Conservation (phyloP, 2,888 invertebrate genomes). For the Andrena hattorfiana region DNA sequence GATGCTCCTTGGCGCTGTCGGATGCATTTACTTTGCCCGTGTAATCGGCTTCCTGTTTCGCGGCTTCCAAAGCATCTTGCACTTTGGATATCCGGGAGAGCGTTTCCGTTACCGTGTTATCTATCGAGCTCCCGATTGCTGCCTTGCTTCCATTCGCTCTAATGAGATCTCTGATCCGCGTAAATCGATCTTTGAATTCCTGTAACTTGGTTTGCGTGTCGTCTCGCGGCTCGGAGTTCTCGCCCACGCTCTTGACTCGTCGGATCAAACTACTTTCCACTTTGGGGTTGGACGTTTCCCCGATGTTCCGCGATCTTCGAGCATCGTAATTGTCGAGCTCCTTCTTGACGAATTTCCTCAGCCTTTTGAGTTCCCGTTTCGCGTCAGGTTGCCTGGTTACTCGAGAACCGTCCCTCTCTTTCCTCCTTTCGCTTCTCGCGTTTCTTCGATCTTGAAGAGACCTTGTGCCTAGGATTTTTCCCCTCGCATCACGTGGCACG, state of each 20-base stretch:
- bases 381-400: conserved; percentile 42
- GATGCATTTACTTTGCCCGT: neutral
- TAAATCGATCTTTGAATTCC: conserved; percentile 17
- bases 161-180: neutral
- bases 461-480: neutral
- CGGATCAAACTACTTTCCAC: neutral
- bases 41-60: neutral
- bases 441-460: neutral
- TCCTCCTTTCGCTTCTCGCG: neutral
- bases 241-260: neutral
- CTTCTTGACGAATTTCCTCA: conserved; percentile 65
- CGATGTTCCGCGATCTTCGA: neutral
- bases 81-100: conserved; percentile 48
- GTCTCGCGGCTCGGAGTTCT: neutral
- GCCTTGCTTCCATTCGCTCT: neutral
- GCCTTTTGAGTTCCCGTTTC: conserved; percentile 59
- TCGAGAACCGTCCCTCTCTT: neutral
- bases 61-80: conserved; percentile 5
- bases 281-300: neutral
- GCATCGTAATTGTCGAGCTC: conserved; percentile 29
- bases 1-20: neutral
- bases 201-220: neutral
- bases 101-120: neutral
- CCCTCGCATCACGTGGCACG: neutral
- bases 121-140: neutral